These are phyloP conservation scores for Volucella inanis DNA, from an alignment of 2,888 invertebrate species.

Conservation along the genomic window DNA sequence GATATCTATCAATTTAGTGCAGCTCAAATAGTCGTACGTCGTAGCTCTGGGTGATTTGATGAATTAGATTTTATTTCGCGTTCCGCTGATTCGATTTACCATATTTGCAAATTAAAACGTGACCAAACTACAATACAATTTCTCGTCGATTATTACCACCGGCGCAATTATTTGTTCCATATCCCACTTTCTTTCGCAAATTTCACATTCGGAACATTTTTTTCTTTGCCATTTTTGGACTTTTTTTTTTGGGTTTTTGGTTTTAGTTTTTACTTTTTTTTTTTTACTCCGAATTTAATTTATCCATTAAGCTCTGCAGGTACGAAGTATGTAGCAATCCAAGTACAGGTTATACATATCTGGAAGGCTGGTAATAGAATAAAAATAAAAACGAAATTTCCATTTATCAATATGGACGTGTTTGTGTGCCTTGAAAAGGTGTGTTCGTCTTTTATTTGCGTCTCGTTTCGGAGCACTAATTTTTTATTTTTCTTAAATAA, in stretches of 20 bases:
- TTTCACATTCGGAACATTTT: slow-evolving; percentile 58
- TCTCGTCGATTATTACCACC: slow-evolving; percentile 43
- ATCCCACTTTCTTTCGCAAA: slow-evolving; percentile 67
- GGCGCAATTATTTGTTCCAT: slow-evolving; percentile 51
- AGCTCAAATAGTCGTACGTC: background rate
- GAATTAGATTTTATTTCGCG: slow-evolving; percentile 57
- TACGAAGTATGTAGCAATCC: too few species aligned
- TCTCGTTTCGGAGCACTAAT: background rate
- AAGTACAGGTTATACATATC: slow-evolving; percentile 13
- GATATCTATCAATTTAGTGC: background rate
- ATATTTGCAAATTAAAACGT: slow-evolving; percentile 68
- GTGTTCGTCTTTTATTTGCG: slow-evolving; percentile 39
- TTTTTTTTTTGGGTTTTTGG: background rate
- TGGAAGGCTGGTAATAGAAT: slow-evolving; percentile 27
- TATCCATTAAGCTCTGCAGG: slow-evolving; percentile 21
- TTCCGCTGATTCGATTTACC: slow-evolving; percentile 48
- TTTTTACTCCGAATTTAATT: slow-evolving; percentile 43
- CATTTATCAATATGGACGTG: slow-evolving; percentile 55
- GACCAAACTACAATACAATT: slow-evolving; percentile 57
- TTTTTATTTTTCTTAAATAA: slow-evolving; percentile 33
- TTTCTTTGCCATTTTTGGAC: slow-evolving; percentile 12
- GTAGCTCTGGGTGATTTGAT: slow-evolving; percentile 35
- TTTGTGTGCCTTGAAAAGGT: slow-evolving; percentile 48
- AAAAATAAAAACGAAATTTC: slow-evolving; percentile 28
- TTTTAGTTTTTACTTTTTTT: slow-evolving; percentile 7